Base-by-base conservation (phyloP, 2,797 vertebrate species). In the Lerista edwardsae region DNA sequence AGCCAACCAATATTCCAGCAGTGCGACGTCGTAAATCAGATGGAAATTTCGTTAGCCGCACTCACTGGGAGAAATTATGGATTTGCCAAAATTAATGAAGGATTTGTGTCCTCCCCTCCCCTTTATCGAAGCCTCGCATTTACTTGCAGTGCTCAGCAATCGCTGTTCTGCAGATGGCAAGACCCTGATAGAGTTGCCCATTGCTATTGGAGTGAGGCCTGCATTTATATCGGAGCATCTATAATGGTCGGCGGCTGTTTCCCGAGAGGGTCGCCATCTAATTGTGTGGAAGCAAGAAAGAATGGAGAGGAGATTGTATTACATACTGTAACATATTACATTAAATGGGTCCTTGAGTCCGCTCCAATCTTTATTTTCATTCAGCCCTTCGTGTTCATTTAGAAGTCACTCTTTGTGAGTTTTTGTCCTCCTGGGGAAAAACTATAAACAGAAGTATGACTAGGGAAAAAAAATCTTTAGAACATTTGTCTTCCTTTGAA, bases 201-300 rank as follows among this genome's bases (percentile, higher is more conserved):
- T 47, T 34, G 36, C 74, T 59, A 41, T 15, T 29, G 5, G 10
- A 75, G 62, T 23, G 72, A 79, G 15, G 36, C 34, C 47, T 4
- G n/a, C 64, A 87, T 84, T 86, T 77, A 82, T 41, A 29, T 79
- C 36, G 73, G n/a, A 68, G 55, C 7, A 67, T 76, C 23, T 6
- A 25, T 17, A 55, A 67, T 67, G 12, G 73, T 2, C 39, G 57
- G 51, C 57, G 69, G 34, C 21, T n/a, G 23, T 71, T 23, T 89
- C 78, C 11, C 21, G 29, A 47, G 41, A 80, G 15, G 21, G 44
- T 67, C 8, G 47, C 34, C 86, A 74, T 23, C 78, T 88, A 88
- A 87, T 87, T 86, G 74, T 88, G 75, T 88, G 75, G 74, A 85
- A 92, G 55, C 2, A 23, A n/a, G 75, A 29, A 44, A 76, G 57